These are phyloP conservation scores for Brevimyrus niger DNA, from an alignment of 2,113 vertebrate genomes.

Conservation along the genomic window DNA sequence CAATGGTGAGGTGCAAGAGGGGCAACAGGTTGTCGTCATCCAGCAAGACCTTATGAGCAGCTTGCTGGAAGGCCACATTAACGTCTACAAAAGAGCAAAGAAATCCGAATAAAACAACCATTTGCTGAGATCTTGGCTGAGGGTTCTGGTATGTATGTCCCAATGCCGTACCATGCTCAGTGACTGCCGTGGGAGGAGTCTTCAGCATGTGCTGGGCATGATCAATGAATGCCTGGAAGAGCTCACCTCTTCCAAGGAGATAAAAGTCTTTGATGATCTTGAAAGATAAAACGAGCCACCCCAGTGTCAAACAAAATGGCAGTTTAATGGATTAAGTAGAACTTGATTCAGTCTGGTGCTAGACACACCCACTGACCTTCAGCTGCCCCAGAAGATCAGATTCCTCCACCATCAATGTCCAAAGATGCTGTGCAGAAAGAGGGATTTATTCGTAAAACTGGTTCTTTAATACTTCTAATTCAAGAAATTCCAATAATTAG, in stretches of 20 bases:
- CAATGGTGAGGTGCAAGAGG: conserved; percentile 85
- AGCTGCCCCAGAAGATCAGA: conserved; percentile 88
- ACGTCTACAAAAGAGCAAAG: conserved; percentile 65
- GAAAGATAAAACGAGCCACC: conserved; percentile 17
- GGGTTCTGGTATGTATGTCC: not conserved
- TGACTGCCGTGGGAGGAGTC: conserved; percentile 86
- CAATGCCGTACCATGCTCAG: conserved; percentile 81
- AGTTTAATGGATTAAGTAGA: not conserved
- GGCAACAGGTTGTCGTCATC: conserved; percentile 96
- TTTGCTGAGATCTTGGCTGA: not conserved
- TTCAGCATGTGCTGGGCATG: conserved; percentile 94
- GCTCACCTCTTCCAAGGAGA: conserved; percentile 87
- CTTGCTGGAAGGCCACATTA: conserved; percentile 94
- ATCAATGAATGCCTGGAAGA: conserved; percentile 96
- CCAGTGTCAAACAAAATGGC: not conserved
- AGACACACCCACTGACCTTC: conserved; percentile 68
- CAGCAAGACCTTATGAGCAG: conserved; percentile 87
- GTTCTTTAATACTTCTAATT: conserved; percentile 4
- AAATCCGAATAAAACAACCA: not conserved
- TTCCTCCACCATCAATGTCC: conserved; percentile 97
- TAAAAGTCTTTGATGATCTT: conserved; percentile 98
- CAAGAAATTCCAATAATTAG: not conserved
- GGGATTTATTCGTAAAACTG: not conserved
- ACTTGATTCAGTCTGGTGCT: not conserved
- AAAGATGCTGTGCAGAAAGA: conserved; percentile 73